Conservation (phyloP, 1,140 invertebrate genomes). For the Conus betulinus region DNA sequence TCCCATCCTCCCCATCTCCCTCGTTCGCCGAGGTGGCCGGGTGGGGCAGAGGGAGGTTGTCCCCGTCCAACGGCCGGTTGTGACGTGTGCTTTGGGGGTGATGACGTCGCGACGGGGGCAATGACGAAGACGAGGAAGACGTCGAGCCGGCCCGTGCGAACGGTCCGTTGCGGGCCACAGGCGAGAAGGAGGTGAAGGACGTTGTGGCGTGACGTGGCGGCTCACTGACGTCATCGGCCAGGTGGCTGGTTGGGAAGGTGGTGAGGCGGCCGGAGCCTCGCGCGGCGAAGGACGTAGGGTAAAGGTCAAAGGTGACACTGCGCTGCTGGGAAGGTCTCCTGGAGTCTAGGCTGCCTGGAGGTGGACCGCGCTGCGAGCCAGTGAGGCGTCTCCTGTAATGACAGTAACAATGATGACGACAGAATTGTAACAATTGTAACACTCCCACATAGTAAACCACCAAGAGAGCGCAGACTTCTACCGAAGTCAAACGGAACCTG, state of each 20-base stretch:
- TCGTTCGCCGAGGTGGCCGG: not conserved
- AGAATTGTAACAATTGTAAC: too few relatives aligned
- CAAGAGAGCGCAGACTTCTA: too few relatives aligned
- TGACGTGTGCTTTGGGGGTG: not conserved
- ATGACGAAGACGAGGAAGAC: constrained; percentile 9
- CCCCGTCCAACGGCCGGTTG: not conserved
- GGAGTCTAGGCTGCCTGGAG: not conserved
- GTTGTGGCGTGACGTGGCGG: constrained; percentile 8
- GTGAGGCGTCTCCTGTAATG: constrained; percentile 38
- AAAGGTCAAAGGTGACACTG: constrained; percentile 33
- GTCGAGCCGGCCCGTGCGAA: not conserved
- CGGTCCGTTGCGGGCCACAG: not conserved
- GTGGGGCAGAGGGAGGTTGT: constrained; percentile 6
- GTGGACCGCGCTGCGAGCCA: constrained; percentile 35
- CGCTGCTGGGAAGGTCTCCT: constrained; percentile 15
- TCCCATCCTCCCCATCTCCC: constrained; percentile 19
- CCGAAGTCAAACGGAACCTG: too few relatives aligned
- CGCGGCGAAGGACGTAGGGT: constrained; percentile 40
- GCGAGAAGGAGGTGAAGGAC: constrained; percentile 32
- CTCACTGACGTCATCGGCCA: not conserved
- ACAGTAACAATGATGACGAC: too few relatives aligned
- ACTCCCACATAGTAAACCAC: too few relatives aligned
- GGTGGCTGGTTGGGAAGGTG: constrained; percentile 25
- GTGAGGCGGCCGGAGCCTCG: constrained; percentile 17
- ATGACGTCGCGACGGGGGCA: constrained; percentile 1